phyloP scores from a whole-genome alignment of 2,113 vertebrate species.

The Passer montanus region DNA sequence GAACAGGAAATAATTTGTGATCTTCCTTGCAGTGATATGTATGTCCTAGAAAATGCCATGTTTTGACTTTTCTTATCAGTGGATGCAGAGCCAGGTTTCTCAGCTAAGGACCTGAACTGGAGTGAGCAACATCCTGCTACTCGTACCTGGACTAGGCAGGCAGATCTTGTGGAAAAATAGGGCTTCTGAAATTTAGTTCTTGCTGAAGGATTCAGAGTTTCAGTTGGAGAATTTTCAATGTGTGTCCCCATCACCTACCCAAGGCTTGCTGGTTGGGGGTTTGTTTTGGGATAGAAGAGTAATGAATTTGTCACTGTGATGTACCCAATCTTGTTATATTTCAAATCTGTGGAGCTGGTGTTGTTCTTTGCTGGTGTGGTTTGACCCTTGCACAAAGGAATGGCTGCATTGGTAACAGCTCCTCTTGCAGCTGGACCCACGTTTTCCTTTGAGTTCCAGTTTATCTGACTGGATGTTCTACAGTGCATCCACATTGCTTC shows the following conservation, averaged over 20 bases:
- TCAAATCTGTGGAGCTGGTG: not conserved
- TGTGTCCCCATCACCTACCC: not conserved
- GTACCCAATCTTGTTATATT: accelerated
- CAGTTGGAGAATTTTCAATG: not conserved
- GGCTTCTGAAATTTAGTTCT: not conserved
- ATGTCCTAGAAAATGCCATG: not conserved
- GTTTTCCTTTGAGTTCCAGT: not conserved
- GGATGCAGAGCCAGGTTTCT: not conserved
- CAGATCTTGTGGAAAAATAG: not conserved
- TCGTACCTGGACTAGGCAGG: not conserved
- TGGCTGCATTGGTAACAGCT: not conserved
- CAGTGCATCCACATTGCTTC: not conserved
- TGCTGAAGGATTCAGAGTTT: not conserved
- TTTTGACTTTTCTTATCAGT: not conserved
- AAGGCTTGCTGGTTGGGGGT: accelerated
- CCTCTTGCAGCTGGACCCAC: not conserved
- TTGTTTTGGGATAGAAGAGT: not conserved
- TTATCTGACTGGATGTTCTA: not conserved
- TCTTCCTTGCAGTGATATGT: not conserved
- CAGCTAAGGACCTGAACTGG: not conserved
- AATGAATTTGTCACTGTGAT: not conserved
- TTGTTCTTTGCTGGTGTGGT: not conserved
- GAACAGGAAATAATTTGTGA: not conserved
- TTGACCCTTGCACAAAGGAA: not conserved
- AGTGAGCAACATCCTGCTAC: not conserved